Conservation (phyloP, 2,113 vertebrate genomes). For the Esox niger region DNA sequence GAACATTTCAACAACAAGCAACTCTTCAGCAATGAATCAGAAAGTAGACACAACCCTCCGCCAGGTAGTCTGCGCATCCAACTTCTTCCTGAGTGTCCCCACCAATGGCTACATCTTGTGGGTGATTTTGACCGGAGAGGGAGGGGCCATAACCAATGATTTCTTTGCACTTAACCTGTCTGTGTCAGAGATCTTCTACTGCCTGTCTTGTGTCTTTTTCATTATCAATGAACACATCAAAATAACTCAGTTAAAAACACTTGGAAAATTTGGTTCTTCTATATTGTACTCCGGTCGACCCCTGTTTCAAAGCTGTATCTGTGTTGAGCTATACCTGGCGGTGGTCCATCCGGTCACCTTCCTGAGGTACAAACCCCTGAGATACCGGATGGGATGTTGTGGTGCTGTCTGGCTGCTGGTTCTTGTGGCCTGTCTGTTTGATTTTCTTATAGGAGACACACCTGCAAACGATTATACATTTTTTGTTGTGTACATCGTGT, state of each 20-base stretch:
- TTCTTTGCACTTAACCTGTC: slow-evolving; percentile 5
- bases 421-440: background rate
- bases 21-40: background rate
- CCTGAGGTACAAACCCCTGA: slow-evolving; percentile 17
- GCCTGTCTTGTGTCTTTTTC: background rate
- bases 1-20: background rate
- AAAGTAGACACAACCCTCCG: background rate
- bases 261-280: background rate
- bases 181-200: background rate
- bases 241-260: background rate
- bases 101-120: background rate
- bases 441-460: fast-evolving
- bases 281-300: background rate
- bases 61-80: background rate
- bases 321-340: slow-evolving; percentile 25
- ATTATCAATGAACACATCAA: background rate
- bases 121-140: background rate
- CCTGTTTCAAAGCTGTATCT: slow-evolving; percentile 9
- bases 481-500: no score
- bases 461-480: no score
- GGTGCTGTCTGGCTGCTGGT: slow-evolving; percentile 5
- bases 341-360: slow-evolving; percentile 20
- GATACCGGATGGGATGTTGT: slow-evolving; percentile 2
- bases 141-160: background rate
- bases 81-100: background rate